Percentiles rank a stretch among this genome's conserved stretches.
Conservation (phyloP, 92 coral and sea anemone genomes). For the Phymanthus crucifer region DNA sequence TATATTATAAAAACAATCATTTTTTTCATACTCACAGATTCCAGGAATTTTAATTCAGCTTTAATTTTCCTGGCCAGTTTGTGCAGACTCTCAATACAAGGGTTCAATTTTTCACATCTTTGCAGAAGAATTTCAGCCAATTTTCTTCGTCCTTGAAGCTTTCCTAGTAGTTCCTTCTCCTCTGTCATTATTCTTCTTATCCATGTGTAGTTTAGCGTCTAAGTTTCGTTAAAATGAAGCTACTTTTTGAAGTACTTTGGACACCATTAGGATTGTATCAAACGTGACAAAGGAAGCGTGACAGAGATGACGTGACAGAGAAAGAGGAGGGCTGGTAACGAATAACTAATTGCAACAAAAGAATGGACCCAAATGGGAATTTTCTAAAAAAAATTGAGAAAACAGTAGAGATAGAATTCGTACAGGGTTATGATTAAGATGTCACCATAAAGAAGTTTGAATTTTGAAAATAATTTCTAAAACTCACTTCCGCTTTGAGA, state of each 20-base stretch:
- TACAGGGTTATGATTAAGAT: neutral
- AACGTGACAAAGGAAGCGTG: neutral
- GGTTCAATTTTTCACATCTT: slow-evolving; percentile 26
- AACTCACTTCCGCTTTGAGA: too few species aligned
- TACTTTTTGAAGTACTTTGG: neutral
- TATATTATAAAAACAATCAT: neutral
- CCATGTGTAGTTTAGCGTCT: slow-evolving; percentile 11
- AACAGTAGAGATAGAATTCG: too few species aligned
- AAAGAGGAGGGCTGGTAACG: neutral
- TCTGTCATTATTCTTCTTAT: slow-evolving; percentile 28
- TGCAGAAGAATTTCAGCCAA: slow-evolving; percentile 22
- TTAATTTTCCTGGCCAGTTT: slow-evolving; percentile 62
- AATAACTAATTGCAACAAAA: neutral
- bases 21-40: slow-evolving; percentile 43
- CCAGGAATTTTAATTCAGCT: slow-evolving; percentile 71
- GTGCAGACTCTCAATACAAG: slow-evolving; percentile 56
- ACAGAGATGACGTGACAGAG: neutral
- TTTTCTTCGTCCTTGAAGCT: slow-evolving; percentile 15
- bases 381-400: too few species aligned
- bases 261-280: neutral
- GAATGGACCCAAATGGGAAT: too few species aligned
- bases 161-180: slow-evolving; percentile 8
- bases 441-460: neutral
- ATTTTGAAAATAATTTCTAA: too few species aligned
- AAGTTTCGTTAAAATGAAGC: neutral